Evolutionary conservation across 2,888 invertebrate species (phyloP).

Genomic region (Corbicula japonica): DNA sequence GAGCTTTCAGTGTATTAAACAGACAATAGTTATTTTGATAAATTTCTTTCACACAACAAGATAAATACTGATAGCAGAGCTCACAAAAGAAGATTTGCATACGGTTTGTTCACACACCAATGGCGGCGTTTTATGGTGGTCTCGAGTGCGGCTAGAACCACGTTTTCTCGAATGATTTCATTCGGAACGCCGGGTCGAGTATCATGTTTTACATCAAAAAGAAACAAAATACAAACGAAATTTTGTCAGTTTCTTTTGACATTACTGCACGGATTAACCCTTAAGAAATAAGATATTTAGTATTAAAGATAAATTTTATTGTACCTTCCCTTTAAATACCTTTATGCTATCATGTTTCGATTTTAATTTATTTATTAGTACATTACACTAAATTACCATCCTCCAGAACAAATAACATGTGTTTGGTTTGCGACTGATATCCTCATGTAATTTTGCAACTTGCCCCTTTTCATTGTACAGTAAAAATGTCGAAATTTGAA

Average conservation of each 20-base stretch:
- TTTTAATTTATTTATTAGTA: slow-evolving; percentile 24
- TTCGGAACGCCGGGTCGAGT: slow-evolving; percentile 50
- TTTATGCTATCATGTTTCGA: slow-evolving; percentile 34
- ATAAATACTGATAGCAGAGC: slow-evolving; percentile 41
- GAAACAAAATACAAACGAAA: slow-evolving; percentile 23
- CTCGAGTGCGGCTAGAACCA: slow-evolving; percentile 18
- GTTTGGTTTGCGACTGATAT: no score
- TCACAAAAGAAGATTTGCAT: slow-evolving; percentile 59
- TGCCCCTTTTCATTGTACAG: no score
- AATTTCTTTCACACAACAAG: slow-evolving; percentile 57
- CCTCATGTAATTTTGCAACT: no score
- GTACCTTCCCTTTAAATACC: slow-evolving; percentile 21
- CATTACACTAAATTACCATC: no score
- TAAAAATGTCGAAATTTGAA: no score
- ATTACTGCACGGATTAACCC: slow-evolving; percentile 54
- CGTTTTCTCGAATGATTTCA: slow-evolving; percentile 44
- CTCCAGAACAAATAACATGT: no score
- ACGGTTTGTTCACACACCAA: slow-evolving; percentile 51
- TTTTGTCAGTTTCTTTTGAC: slow-evolving; percentile 49
- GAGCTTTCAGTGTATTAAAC: no score
- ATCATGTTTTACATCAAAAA: slow-evolving; percentile 46
- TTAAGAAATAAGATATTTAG: slow-evolving; percentile 48
- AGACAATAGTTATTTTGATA: slow-evolving; percentile 44
- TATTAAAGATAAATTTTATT: slow-evolving; percentile 55
- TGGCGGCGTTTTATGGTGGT: slow-evolving; percentile 45